phyloP scores from a whole-genome alignment of 2,113 vertebrate genomes.

The Clinocottus analis region DNA sequence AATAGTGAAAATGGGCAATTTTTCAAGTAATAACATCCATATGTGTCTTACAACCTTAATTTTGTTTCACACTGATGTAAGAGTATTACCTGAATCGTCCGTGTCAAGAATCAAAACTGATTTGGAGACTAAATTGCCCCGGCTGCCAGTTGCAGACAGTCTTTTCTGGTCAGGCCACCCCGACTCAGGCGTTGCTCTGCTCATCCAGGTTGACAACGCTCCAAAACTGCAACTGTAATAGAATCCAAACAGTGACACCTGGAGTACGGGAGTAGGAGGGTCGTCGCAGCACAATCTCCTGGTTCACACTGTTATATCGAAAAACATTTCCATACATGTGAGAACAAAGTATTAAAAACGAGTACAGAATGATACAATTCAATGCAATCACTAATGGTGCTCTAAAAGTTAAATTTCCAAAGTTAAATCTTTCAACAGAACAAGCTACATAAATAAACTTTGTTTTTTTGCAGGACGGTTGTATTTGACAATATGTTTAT shows the following conservation, averaged over 20 bases:
- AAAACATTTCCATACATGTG: not conserved
- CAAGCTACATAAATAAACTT: not conserved
- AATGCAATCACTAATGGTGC: not conserved
- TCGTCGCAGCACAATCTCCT: not conserved
- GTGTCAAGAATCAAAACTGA: not conserved
- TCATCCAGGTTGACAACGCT: too few species aligned
- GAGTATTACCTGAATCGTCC: not conserved
- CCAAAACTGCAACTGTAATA: too few species aligned
- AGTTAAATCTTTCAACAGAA: not conserved
- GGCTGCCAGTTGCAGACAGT: too few species aligned
- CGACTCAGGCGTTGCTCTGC: too few species aligned
- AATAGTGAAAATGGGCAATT: not conserved
- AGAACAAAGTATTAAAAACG: not conserved
- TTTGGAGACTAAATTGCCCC: not conserved
- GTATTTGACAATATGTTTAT: not conserved
- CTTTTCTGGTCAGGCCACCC: too few species aligned
- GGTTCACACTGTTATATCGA: not conserved
- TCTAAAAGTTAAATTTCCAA: not conserved
- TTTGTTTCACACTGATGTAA: not conserved
- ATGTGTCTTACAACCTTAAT: not conserved
- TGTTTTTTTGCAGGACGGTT: not conserved
- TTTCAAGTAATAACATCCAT: not conserved
- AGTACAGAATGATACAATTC: not conserved
- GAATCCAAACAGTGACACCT: too few species aligned
- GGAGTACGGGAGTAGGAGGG: too few species aligned